Base-by-base conservation (phyloP, 2,888 invertebrate genomes). In the Cabera pusaria region DNA sequence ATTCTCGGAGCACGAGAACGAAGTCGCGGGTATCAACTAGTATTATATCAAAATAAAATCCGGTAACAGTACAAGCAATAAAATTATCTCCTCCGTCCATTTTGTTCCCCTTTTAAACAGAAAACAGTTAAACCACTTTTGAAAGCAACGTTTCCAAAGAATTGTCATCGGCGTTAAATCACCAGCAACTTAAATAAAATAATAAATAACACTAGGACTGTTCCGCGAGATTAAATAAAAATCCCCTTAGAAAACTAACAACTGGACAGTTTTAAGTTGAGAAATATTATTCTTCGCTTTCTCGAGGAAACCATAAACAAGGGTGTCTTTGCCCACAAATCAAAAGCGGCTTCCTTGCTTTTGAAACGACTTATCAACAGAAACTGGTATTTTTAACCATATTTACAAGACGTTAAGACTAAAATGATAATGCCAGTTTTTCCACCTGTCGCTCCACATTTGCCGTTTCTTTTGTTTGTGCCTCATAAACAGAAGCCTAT, bases 221-320 rank as follows among this genome's bases (percentile, higher is more conserved):
- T n/a, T n/a, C n/a, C n/a, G n/a, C n/a, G n/a, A n/a, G n/a, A n/a
- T n/a, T n/a, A 59, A 71, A 73, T 67, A 65, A 61, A 67, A 72
- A 70, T 64, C 67, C 61, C 51, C 62, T 40, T 39, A 33, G 23
- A 39, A 49, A 49, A 39, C 37, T 38, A 38, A 22, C 25, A 10
- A 8, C 25, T 6, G 35, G 25, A 12, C 22, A 27, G 9, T 31
- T 33, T 37, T 31, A 35, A 28, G 12, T 16, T 5, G 17, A 21
- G 20, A 32, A 26, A 16, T 24, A 60, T 63, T 65, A 74, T 67
- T 68, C 71, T 70, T 73, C 62, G 59, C 68, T 62, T 68, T 63
- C 60, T 61, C 59, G 59, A 74, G 78, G 78, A 78, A 81, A 79
- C 74, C 73, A 77, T 81, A 82, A 82, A 83, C 68, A 75, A 82